Evolutionary conservation across 1,140 invertebrate genomes (phyloP).

Genomic region (Hesperophylax magnus): DNA sequence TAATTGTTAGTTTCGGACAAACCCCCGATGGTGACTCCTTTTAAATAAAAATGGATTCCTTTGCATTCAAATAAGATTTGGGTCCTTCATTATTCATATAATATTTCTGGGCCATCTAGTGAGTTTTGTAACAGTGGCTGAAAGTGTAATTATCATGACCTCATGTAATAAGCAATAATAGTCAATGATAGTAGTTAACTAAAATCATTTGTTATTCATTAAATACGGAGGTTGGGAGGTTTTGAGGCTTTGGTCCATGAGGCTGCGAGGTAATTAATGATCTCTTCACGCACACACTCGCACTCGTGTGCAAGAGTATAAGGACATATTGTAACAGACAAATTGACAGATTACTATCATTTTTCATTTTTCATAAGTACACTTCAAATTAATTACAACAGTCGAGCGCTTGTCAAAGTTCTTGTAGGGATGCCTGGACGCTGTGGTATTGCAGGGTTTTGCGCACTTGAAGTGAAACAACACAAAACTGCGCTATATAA

Average conservation of each 20-base stretch:
- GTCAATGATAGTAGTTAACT: not conserved
- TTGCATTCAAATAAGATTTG: too few relatives aligned
- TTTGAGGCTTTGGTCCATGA: not conserved
- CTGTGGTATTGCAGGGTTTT: too few relatives aligned
- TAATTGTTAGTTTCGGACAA: too few relatives aligned
- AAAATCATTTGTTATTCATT: slow-evolving; percentile 11
- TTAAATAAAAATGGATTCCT: too few relatives aligned
- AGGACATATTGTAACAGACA: slow-evolving; percentile 19
- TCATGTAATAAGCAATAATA: not conserved
- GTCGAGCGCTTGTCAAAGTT: not conserved
- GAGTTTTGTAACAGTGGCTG: too few relatives aligned
- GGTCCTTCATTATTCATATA: too few relatives aligned
- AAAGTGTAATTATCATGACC: slow-evolving; percentile 9
- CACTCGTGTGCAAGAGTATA: not conserved
- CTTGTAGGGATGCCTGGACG: not conserved
- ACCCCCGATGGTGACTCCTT: too few relatives aligned
- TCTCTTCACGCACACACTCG: not conserved
- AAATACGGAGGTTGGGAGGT: not conserved
- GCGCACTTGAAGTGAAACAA: too few relatives aligned
- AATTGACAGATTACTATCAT: slow-evolving; percentile 33
- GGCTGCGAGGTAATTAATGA: slow-evolving; percentile 4
- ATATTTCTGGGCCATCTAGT: too few relatives aligned
- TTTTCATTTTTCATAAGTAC: slow-evolving; percentile 25
- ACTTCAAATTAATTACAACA: slow-evolving; percentile 15
- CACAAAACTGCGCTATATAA: too few relatives aligned